Conservation (phyloP, 2,888 invertebrate species). For the Amiota minor region DNA sequence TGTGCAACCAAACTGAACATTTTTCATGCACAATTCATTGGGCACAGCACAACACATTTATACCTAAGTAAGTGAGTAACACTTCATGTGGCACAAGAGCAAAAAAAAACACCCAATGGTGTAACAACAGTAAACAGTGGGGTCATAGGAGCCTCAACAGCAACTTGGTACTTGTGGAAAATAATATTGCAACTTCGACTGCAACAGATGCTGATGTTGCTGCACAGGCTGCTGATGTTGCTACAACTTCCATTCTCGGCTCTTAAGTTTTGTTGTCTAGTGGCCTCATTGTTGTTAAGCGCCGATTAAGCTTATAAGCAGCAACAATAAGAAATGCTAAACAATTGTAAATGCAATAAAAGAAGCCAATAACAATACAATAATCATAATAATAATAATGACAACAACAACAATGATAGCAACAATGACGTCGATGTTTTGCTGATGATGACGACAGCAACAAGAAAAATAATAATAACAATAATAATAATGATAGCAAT, state of each 20-base stretch:
- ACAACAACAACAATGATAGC: constrained; percentile 37
- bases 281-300: constrained; percentile 35
- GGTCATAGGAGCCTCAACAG: background rate
- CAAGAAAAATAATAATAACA: constrained; percentile 24
- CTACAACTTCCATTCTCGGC: constrained; percentile 1
- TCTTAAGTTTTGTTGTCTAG: constrained; percentile 35
- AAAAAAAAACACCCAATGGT: constrained; percentile 7
- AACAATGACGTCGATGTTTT: constrained; percentile 34
- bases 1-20: constrained; percentile 2
- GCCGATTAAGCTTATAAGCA: constrained; percentile 24
- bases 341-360: constrained; percentile 55
- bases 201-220: constrained; percentile 20
- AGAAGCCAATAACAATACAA: constrained; percentile 60
- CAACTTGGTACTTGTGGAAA: background rate
- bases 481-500: constrained; percentile 29
- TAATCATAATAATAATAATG: constrained; percentile 56
- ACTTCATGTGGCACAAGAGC: background rate
- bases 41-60: background rate
- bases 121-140: too few relatives aligned
- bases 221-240: constrained; percentile 14
- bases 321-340: constrained; percentile 40
- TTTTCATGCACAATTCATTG: constrained; percentile 12
- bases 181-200: constrained; percentile 11
- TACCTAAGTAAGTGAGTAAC: too few relatives aligned
- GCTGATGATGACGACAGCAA: constrained; percentile 11